Percentiles rank a stretch among this genome's conserved stretches.
Evolutionary conservation across 1,140 invertebrate genomes (phyloP).

Genomic region (Temnothorax longispinosus): DNA sequence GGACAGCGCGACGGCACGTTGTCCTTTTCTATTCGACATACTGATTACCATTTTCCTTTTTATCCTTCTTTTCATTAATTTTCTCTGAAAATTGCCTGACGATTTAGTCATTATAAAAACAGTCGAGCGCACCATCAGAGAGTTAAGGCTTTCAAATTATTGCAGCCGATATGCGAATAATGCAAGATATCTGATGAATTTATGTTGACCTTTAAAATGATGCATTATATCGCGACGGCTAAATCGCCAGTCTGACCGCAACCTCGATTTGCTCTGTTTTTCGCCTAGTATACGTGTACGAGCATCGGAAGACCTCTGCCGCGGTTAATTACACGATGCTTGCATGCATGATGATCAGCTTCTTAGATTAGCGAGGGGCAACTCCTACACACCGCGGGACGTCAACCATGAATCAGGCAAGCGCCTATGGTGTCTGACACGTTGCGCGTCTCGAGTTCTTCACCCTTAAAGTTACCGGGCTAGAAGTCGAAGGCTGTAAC

Average conservation of each 20-base stretch:
- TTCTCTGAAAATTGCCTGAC: neutral
- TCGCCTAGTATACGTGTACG: constrained; percentile 21
- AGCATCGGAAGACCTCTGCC: constrained; percentile 32
- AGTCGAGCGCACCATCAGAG: neutral
- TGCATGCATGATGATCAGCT: constrained; percentile 48
- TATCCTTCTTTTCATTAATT: neutral
- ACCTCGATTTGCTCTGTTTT: neutral
- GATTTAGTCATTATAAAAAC: neutral
- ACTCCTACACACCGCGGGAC: neutral
- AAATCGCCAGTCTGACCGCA: neutral
- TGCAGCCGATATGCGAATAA: neutral
- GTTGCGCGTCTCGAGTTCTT: constrained; percentile 59
- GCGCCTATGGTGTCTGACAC: constrained; percentile 55
- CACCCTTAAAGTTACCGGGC: constrained; percentile 47
- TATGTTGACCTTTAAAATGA: neutral
- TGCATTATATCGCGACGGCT: neutral
- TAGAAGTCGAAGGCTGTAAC: constrained; percentile 39
- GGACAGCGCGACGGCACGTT: neutral
- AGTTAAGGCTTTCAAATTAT: neutral
- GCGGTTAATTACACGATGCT: constrained; percentile 53
- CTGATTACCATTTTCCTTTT: too few species aligned
- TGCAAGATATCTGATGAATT: neutral
- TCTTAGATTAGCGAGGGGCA: constrained; percentile 60
- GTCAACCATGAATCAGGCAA: constrained; percentile 37
- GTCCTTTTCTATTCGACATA: neutral